These are phyloP conservation scores for Actinia equina DNA, from an alignment of 64 coral and sea anemone genomes.

Conservation along the genomic window DNA sequence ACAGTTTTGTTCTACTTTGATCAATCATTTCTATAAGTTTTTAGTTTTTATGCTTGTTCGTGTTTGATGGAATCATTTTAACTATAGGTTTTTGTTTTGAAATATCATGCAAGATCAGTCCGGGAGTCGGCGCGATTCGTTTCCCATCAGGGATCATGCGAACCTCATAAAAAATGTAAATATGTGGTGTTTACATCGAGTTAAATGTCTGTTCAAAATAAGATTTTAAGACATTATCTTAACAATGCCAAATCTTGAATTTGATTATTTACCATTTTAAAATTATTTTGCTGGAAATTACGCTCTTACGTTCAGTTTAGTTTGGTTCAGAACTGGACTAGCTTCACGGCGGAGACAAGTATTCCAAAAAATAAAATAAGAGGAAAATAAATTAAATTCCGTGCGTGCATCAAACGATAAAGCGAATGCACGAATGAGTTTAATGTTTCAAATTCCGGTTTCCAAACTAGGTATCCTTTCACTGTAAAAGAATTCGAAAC, in stretches of 20 bases:
- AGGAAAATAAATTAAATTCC: neutral
- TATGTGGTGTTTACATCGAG: neutral
- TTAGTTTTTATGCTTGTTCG: no score
- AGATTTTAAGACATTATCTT: neutral
- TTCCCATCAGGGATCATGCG: neutral
- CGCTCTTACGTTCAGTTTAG: no score
- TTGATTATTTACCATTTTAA: neutral
- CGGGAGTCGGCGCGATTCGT: neutral
- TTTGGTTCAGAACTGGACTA: no score
- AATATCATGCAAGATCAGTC: neutral
- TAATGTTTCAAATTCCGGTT: neutral
- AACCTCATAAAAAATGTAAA: neutral
- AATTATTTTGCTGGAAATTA: no score
- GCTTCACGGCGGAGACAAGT: no score
- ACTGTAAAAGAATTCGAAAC: neutral
- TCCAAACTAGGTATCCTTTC: neutral
- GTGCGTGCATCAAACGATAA: neutral
- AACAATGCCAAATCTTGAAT: neutral
- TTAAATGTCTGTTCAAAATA: neutral
- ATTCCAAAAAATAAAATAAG: no score
- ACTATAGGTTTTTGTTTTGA: no score
- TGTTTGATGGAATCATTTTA: no score
- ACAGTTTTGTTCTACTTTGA: no score
- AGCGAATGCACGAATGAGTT: neutral
- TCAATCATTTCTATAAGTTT: no score